phyloP scores from a whole-genome alignment of 2,113 vertebrate genomes.

The Malurus alboscapulatus region DNA sequence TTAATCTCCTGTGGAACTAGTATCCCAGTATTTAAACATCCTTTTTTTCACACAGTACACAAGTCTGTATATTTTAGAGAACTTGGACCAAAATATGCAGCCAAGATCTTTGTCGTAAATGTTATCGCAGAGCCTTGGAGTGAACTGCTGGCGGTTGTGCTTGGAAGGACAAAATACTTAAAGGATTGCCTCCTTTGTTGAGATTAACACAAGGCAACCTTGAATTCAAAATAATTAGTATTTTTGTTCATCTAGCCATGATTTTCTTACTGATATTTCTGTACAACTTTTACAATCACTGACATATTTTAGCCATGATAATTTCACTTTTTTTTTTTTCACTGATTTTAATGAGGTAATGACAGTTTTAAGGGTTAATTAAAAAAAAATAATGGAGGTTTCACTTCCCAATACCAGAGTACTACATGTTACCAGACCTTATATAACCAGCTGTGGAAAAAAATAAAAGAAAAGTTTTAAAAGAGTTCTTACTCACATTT shows the following conservation, averaged over 20 bases:
- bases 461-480: background rate
- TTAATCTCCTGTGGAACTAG: background rate
- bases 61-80: background rate
- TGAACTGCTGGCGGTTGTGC: background rate
- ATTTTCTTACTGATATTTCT: background rate
- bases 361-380: background rate
- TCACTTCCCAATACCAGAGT: background rate
- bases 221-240: background rate
- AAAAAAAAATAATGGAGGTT: background rate
- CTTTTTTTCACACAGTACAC: background rate
- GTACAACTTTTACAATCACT: background rate
- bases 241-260: background rate
- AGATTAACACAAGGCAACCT: background rate
- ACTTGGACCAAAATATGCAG: background rate
- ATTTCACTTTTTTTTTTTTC: background rate
- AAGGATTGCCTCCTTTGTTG: background rate
- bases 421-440: background rate
- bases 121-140: background rate
- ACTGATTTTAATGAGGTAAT: background rate
- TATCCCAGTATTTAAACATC: background rate
- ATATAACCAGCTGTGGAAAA: background rate
- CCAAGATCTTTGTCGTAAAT: background rate
- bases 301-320: background rate
- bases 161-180: background rate
- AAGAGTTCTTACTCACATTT: background rate